Percentiles rank a stretch among this genome's conserved stretches.
Conservation (phyloP, 2,113 vertebrate genomes). For the Oryzias javanicus region DNA sequence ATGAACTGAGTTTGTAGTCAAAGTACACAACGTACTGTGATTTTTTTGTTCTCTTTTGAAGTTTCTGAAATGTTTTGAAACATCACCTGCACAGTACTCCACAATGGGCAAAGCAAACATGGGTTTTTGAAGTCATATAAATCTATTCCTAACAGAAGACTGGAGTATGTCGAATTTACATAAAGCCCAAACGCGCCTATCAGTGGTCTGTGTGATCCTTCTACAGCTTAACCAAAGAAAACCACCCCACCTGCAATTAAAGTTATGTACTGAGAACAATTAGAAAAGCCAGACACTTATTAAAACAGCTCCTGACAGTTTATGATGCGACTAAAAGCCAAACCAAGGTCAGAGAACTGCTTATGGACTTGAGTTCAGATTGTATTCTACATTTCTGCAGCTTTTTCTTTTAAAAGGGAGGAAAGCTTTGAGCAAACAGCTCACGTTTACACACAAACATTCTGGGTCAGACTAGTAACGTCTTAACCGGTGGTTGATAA, state of each 20-base stretch:
- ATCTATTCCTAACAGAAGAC: neutral
- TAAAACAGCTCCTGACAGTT: neutral
- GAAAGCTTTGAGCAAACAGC: neutral
- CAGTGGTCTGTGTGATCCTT: neutral
- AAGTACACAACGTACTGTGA: neutral
- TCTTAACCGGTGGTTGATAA: neutral
- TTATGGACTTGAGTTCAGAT: no score
- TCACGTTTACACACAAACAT: neutral
- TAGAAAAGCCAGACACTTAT: neutral
- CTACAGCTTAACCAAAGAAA: no score
- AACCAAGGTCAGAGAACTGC: neutral
- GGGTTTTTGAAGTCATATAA: neutral
- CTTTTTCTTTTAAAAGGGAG: neutral
- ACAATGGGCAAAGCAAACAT: neutral
- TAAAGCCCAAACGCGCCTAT: neutral
- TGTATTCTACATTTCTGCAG: no score
- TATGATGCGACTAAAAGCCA: neutral
- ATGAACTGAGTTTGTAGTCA: constrained; percentile 17
- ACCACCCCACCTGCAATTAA: neutral
- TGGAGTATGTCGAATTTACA: neutral
- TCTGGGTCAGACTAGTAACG: neutral
- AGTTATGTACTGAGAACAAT: neutral
- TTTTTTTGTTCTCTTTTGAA: neutral
- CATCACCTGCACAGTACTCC: neutral
- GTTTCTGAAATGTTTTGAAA: neutral